A percentile compares a stretch with the other conserved stretches of the same genome.
Conservation (phyloP, 2,113 vertebrate genomes). For the Antidorcas marsupialis region DNA sequence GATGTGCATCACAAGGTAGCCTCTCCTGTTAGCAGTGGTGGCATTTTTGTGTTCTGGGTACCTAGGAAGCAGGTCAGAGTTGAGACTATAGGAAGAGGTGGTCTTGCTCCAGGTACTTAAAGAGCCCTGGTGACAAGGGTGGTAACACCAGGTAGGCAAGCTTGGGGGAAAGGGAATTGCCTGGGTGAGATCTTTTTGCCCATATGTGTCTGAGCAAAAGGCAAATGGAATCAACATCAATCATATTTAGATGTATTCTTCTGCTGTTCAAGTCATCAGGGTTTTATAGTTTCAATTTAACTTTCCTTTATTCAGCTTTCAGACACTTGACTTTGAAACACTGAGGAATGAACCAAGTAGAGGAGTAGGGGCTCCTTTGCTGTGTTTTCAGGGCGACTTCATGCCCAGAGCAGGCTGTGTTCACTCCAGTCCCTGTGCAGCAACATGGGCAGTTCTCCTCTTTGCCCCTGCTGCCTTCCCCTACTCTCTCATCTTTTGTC, state of each 20-base stretch:
- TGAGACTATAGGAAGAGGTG: background rate
- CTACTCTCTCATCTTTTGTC: background rate
- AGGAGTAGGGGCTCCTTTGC: fast-evolving
- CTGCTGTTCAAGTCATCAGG: background rate
- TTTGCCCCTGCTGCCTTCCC: background rate
- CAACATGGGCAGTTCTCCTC: background rate
- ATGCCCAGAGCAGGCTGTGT: background rate
- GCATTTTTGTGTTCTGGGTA: background rate
- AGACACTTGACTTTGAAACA: background rate
- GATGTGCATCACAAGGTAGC: fast-evolving
- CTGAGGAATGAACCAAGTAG: background rate
- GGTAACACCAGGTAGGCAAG: background rate
- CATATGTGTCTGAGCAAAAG: background rate
- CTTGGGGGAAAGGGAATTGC: background rate
- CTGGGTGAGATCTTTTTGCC: too few relatives aligned
- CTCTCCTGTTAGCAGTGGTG: background rate
- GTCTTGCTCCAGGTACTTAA: background rate
- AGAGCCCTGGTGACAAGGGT: background rate
- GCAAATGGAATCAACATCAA: background rate
- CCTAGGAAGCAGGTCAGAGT: background rate
- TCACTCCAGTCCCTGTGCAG: too few relatives aligned
- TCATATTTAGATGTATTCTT: background rate
- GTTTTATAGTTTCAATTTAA: background rate
- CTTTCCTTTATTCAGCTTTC: background rate
- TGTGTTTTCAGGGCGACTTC: background rate